These are phyloP conservation scores for Vannuccia rotundouncinata DNA, from an alignment of 2,888 invertebrate genomes.

Conservation along the genomic window DNA sequence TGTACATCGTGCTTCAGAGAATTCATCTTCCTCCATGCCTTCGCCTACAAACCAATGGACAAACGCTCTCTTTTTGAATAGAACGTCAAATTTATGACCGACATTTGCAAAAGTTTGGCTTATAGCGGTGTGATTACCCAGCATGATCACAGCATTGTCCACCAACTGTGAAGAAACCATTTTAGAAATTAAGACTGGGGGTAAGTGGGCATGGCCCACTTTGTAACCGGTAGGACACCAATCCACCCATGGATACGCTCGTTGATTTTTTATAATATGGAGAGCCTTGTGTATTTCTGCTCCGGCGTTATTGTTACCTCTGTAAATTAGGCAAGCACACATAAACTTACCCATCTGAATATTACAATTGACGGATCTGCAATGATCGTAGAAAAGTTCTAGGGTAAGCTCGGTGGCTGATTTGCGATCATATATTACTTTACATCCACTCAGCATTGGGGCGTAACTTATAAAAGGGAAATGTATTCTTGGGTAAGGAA, in stretches of 20 bases:
- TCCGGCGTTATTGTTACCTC: conserved; percentile 43
- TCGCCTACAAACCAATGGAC: conserved; percentile 35
- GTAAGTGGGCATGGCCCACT: conserved; percentile 72
- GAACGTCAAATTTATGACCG: conserved; percentile 13
- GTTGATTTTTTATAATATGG: conserved; percentile 47
- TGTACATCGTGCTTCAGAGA: conserved; percentile 21
- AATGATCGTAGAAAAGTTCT: background rate
- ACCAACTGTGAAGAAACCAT: background rate
- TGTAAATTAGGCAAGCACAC: conserved; percentile 33
- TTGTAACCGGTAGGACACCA: conserved; percentile 62
- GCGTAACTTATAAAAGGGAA: conserved; percentile 37
- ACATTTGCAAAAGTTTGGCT: conserved; percentile 10
- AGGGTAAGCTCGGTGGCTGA: background rate
- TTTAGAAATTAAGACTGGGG: conserved; percentile 69
- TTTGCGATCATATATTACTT: background rate
- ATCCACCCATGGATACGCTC: conserved; percentile 44
- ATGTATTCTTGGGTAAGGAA: conserved; percentile 37
- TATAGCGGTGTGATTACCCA: conserved; percentile 27
- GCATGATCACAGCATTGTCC: background rate
- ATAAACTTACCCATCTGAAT: background rate
- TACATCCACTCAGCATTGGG: conserved; percentile 23
- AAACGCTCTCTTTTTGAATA: conserved; percentile 27
- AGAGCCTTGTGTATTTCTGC: conserved; percentile 52
- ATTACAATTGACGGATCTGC: background rate
- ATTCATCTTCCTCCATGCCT: conserved; percentile 35